Evolutionary conservation across 2,888 invertebrate genomes (phyloP).

Genomic region (Pterostichus niger): DNA sequence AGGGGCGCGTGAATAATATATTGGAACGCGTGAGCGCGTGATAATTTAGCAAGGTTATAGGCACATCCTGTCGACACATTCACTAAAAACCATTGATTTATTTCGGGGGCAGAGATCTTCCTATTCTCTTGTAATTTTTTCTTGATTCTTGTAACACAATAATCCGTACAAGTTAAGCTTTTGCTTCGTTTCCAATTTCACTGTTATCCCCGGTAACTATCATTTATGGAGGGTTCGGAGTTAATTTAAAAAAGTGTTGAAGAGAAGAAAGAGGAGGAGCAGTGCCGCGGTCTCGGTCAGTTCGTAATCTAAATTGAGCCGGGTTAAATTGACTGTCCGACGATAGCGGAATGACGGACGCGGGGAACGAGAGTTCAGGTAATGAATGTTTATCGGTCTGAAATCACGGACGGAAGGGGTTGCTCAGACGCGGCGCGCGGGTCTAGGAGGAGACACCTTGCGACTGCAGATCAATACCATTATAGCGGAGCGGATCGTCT

Average conservation of each 20-base stretch:
- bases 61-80: constrained; percentile 23
- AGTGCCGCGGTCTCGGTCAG: constrained; percentile 70
- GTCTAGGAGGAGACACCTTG: constrained; percentile 60
- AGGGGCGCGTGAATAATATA: constrained; percentile 45
- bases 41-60: constrained; percentile 45
- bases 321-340: constrained; percentile 74
- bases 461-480: constrained; percentile 71
- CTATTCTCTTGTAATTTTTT: constrained; percentile 54
- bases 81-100: constrained; percentile 64
- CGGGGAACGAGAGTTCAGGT: constrained; percentile 73
- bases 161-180: constrained; percentile 64
- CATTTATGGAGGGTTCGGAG: constrained; percentile 71
- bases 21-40: constrained; percentile 22
- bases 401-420: constrained; percentile 73
- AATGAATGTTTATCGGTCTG: constrained; percentile 77
- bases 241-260: constrained; percentile 75
- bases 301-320: constrained; percentile 76
- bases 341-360: constrained; percentile 62
- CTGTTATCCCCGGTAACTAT: constrained; percentile 69
- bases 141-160: constrained; percentile 51
- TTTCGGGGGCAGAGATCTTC: constrained; percentile 42
- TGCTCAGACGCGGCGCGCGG: constrained; percentile 2
- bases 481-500: constrained; percentile 69
- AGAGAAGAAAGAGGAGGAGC: constrained; percentile 70
- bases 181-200: constrained; percentile 65